phyloP scores from a whole-genome alignment of 1,140 invertebrate species.

The Druon quercuslanigerum region DNA sequence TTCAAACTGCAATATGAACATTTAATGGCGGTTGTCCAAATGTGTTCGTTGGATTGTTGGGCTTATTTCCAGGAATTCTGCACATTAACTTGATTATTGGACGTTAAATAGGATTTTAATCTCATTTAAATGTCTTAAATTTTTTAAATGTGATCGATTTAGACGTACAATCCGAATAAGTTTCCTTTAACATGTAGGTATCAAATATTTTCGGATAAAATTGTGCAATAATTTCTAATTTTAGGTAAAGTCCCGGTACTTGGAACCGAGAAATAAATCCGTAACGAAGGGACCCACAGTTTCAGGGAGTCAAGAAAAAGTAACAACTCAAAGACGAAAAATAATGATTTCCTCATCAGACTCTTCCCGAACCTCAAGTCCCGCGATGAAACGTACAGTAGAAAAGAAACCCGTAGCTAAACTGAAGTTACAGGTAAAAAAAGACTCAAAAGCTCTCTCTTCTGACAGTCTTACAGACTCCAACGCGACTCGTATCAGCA shows the following conservation, averaged over 20 bases:
- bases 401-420: conserved; percentile 65
- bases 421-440: conserved; percentile 71
- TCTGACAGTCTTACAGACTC: conserved; percentile 75
- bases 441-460: conserved; percentile 73
- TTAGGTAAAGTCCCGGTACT: conserved; percentile 77
- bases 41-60: no score
- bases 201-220: background rate
- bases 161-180: no score
- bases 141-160: no score
- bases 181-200: no score
- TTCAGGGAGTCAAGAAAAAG: conserved; percentile 62
- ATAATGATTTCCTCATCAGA: conserved; percentile 78
- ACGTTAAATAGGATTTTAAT: no score
- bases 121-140: no score
- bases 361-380: conserved; percentile 81
- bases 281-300: conserved; percentile 57
- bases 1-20: no score
- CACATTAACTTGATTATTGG: no score
- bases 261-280: conserved; percentile 74
- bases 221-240: conserved; percentile 38
- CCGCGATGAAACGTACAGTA: conserved; percentile 77
- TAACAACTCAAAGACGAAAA: conserved; percentile 62
- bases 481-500: conserved; percentile 58
- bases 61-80: no score
- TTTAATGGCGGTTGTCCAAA: no score